Evolutionary conservation across 2,888 invertebrate genomes (phyloP).

Genomic region (Euzophera pinguis): DNA sequence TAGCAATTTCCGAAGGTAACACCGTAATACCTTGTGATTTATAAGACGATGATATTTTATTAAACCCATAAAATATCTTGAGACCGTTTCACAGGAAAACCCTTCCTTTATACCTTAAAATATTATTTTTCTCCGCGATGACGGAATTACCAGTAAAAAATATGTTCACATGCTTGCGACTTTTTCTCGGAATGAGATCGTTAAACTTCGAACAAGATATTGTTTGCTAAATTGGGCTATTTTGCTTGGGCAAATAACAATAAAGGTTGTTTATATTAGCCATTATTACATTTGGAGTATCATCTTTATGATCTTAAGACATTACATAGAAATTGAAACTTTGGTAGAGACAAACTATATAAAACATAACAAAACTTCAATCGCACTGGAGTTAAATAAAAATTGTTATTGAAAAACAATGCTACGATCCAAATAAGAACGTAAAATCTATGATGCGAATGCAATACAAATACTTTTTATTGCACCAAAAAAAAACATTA

Average conservation of each 20-base stretch:
- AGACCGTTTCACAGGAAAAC: conserved; percentile 44
- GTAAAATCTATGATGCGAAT: no score
- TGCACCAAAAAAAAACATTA: no score
- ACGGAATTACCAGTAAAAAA: conserved; percentile 46
- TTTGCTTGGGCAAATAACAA: conserved; percentile 24
- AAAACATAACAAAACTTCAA: no score
- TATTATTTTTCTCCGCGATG: conserved; percentile 45
- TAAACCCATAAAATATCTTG: conserved; percentile 58
- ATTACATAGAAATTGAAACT: not conserved
- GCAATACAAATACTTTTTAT: no score
- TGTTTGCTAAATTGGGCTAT: conserved; percentile 34
- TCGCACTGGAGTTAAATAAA: no score
- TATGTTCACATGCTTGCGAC: conserved; percentile 26
- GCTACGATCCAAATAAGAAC: no score
- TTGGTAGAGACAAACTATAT: no score
- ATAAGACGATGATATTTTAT: conserved; percentile 63
- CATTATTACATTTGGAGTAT: conserved; percentile 15
- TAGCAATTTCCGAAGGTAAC: conserved; percentile 47
- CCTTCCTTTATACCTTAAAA: conserved; percentile 46
- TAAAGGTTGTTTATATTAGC: conserved; percentile 25
- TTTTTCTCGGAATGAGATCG: conserved; percentile 30
- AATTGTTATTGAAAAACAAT: no score
- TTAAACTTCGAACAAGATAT: conserved; percentile 24
- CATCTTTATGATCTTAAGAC: not conserved
- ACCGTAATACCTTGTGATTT: conserved; percentile 56